A percentile compares a stretch with the other conserved stretches of the same genome.
Conservation (phyloP, 2,888 invertebrate genomes). For the Nomada hirtipes region DNA sequence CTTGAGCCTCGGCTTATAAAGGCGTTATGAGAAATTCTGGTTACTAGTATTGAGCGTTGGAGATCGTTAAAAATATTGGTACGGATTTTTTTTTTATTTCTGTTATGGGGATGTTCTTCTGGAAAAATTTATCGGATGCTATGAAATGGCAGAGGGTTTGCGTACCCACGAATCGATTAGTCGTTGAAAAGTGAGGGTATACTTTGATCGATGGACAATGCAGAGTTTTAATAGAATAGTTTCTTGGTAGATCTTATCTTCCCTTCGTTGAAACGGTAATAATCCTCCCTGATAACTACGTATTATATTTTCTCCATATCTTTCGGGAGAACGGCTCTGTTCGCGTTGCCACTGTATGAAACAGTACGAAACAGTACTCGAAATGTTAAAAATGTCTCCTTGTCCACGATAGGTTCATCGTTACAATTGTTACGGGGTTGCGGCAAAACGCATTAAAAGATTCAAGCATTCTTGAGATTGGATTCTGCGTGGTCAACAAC, state of each 20-base stretch:
- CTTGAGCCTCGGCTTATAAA: not conserved
- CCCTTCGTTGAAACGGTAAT: constrained; percentile 17
- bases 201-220: not conserved
- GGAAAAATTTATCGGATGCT: not conserved
- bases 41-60: not conserved
- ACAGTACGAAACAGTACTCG: constrained; percentile 1
- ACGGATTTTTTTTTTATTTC: not conserved
- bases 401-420: not conserved
- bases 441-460: not conserved
- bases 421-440: not conserved
- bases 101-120: not conserved
- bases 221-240: not conserved
- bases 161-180: too few relatives aligned
- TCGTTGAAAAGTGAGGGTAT: constrained; percentile 12
- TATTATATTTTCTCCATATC: not conserved
- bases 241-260: constrained; percentile 29
- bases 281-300: not conserved
- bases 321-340: not conserved
- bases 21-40: not conserved
- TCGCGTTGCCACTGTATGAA: not conserved
- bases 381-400: constrained; percentile 13
- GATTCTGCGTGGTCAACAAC: not conserved
- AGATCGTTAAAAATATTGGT: not conserved
- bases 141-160: not conserved
- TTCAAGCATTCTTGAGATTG: not conserved